A percentile compares a stretch with the other conserved stretches of the same genome.
Evolutionary conservation across 2,888 invertebrate species (phyloP).

Genomic region (Diploptera punctata): DNA sequence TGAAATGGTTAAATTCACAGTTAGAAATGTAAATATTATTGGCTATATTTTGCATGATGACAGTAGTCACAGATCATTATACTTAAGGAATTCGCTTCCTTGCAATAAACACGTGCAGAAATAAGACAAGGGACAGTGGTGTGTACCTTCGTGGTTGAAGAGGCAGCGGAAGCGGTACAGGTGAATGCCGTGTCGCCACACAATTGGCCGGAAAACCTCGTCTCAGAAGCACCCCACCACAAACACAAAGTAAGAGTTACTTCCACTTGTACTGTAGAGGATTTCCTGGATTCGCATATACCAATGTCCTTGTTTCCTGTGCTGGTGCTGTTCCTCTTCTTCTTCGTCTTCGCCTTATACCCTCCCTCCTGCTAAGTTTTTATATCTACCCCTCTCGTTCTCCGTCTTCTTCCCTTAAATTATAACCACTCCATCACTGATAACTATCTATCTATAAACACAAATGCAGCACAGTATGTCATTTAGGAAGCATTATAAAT

Average conservation of each 20-base stretch:
- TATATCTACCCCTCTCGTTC: constrained; percentile 6
- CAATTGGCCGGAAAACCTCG: constrained; percentile 15
- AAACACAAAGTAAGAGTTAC: background rate
- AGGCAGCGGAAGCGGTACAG: constrained; percentile 9
- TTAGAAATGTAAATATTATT: too few species aligned
- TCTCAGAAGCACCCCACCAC: background rate
- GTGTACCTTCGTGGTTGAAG: constrained; percentile 7
- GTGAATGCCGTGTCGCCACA: constrained; percentile 1
- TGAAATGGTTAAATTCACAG: too few species aligned
- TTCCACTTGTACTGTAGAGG: background rate
- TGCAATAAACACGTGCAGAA: too few species aligned
- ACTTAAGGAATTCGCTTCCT: too few species aligned
- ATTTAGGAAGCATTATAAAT: background rate
- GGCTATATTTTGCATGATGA: too few species aligned
- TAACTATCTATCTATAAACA: background rate
- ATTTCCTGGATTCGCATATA: constrained; percentile 7
- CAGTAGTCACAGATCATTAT: too few species aligned
- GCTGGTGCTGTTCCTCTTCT: background rate
- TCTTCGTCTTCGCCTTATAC: background rate
- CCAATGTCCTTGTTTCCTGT: constrained; percentile 17
- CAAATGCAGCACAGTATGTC: background rate
- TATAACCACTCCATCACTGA: constrained; percentile 7
- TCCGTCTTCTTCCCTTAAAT: constrained; percentile 3
- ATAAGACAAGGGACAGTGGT: too few species aligned
- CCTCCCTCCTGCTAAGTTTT: background rate